Base-by-base conservation (phyloP, 23 tunicate species). In the Trididemnum clinides region DNA sequence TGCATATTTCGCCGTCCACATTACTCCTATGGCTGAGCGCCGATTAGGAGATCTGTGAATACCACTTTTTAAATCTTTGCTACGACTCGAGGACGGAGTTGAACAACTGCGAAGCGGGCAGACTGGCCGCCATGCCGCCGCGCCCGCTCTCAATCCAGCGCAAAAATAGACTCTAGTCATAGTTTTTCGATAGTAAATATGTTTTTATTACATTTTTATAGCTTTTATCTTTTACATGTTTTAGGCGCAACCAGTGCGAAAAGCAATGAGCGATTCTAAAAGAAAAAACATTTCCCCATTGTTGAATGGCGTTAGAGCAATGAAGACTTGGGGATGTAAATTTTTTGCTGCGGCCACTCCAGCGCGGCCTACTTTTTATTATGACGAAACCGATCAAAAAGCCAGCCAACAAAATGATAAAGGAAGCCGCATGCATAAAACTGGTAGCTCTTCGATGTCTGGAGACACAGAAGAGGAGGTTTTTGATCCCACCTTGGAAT, bases 281-380 rank as follows among this genome's bases (percentile, higher is more conserved):
- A 31, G 71, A 50, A 50, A 39, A 33, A 64, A 21, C 22, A 62
- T 15, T 37, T 66, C 75, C 75, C 75, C 90, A 18, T 20, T 86
- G 65, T 28, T 77, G 30, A 85, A 87, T 0, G 71, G 72, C 73
- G 97, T 92, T 39, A 79, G 87, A 26, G 5, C 33, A 28, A 69
- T 92, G 82, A 87, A 87, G 39, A 87, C 97, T 5, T 92, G 97
- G 97, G 97, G 97, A 0, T 92, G 97, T 57, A 20, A 84, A 2
- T 92, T 92, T 77, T 92, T 92, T 50, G 84, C 97, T 28, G 82
- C 97, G 28, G 37, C 31, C 5, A n/a, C 22, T 4, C 27, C 20
- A 10, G 54, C 12, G 10, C 20, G 22, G 20, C 66, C 66, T 12
- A 59, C 66, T 3, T 19, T 59, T 5, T 12, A 10, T n/a, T 59